Evolutionary conservation across 2,113 vertebrate species (phyloP), one percentile per base, ranked within the genome.

Genomic region (Vireo altiloquus): DNA sequence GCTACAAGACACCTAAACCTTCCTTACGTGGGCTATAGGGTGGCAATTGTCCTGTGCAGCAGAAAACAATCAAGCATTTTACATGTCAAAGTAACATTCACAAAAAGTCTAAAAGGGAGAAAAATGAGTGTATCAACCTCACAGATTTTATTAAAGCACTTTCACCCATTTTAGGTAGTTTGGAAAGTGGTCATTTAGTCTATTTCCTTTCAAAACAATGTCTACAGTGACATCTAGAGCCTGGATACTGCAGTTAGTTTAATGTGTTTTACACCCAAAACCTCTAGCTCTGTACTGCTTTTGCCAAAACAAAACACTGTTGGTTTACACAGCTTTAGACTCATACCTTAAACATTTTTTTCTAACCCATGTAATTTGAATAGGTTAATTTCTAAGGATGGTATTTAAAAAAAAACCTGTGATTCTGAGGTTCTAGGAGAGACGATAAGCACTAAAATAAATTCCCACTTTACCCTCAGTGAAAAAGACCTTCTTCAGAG

Each of bases 151-250:
- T 35, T 59, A 70, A 44, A 59, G 46, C 21, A 50, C 30, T 65
- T 69, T 64, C 30, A 74, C 9, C 8, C 42, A 63, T 30, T 30
- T 80, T 46, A 57, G 22, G 23, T 46, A 46, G 66, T 61, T 72
- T 72, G 24, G 33, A 44, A 86, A 60, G 24, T 10, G 27, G 59
- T 70, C 35, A 59, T 69, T 94, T 72, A 63, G 49, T 12, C 30
- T 66, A 50, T 16, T 77, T 63, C 35, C 44, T 78, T 86, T 71
- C 72, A 94, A 94, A 93, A 82, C 79, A 83, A 50, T 47, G 77
- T 17, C 90, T 90, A 87, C 52, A 96, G 94, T 96, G 96, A 97
- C 93, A 95, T 82, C 94, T 96, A 96, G 68, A 97, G 94, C 60
- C 79, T 56, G 60, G 44, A 91, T 49, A 63, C 0, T 78, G 92